Evolutionary conservation across 2,888 invertebrate genomes (phyloP).

Genomic region (Aquatica leii): DNA sequence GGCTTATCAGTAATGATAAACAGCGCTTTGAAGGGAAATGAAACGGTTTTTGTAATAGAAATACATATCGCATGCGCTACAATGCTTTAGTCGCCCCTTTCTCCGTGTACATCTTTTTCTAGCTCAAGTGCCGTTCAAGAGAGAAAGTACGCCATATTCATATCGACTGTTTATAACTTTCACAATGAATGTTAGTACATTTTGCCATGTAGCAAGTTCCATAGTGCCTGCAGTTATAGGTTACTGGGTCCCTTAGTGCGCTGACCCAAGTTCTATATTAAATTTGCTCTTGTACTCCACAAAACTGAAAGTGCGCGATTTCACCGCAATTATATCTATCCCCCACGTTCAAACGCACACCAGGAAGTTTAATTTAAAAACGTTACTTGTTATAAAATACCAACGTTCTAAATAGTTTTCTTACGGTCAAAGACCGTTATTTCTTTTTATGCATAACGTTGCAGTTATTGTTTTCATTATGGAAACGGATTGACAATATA

Average conservation of each 20-base stretch:
- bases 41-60: conserved; percentile 30
- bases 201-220: conserved; percentile 30
- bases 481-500: too few relatives aligned
- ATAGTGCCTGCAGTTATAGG: conserved; percentile 26
- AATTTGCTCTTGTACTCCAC: neutral
- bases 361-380: too few relatives aligned
- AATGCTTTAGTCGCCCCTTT: conserved; percentile 35
- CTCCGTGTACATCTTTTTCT: conserved; percentile 21
- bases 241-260: conserved; percentile 25
- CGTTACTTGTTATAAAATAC: too few relatives aligned
- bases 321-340: conserved; percentile 11
- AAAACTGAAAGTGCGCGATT: conserved; percentile 27
- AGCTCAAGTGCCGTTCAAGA: conserved; percentile 22
- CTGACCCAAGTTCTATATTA: conserved; percentile 7
- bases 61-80: conserved; percentile 39
- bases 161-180: conserved; percentile 28
- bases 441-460: too few relatives aligned
- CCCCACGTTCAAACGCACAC: too few relatives aligned
- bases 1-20: conserved; percentile 32
- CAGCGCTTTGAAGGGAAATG: conserved; percentile 18
- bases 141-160: conserved; percentile 15
- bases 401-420: too few relatives aligned
- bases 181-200: conserved; percentile 25
- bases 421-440: too few relatives aligned
- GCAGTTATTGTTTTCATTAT: too few relatives aligned